These are phyloP conservation scores for Steinernema scapterisci DNA, from an alignment of 2,888 invertebrate genomes.

Conservation along the genomic window DNA sequence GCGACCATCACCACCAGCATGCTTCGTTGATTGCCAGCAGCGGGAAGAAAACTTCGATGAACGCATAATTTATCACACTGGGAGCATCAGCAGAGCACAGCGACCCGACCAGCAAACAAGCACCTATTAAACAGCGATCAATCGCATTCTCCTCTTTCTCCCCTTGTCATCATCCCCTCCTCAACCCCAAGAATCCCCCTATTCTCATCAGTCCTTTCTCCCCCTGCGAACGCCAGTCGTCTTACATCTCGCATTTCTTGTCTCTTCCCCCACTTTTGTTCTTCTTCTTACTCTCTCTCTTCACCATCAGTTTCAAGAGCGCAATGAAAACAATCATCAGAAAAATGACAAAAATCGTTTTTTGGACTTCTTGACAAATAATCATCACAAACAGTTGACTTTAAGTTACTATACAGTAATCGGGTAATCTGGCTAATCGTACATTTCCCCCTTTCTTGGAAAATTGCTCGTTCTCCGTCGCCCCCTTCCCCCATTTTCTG, in stretches of 20 bases:
- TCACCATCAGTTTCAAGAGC: too few species aligned
- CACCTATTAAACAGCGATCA: background rate
- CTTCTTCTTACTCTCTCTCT: background rate
- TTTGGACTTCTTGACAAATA: background rate
- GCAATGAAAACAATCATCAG: too few species aligned
- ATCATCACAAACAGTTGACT: background rate
- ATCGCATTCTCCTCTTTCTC: background rate
- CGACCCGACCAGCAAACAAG: background rate
- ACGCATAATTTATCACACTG: constrained; percentile 29
- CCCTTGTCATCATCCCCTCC: background rate
- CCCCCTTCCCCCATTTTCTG: background rate
- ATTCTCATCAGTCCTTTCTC: background rate
- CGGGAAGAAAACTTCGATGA: background rate
- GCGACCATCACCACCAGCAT: background rate
- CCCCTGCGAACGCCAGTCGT: background rate
- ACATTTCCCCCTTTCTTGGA: background rate
- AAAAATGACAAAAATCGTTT: background rate
- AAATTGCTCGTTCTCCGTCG: background rate
- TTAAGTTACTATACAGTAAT: constrained; percentile 6
- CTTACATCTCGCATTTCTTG: background rate
- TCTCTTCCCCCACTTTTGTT: background rate
- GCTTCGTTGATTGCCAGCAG: constrained; percentile 5
- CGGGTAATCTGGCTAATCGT: constrained; percentile 16
- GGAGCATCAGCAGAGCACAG: too few species aligned
- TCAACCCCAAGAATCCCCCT: background rate